Conservation (phyloP, 2,888 invertebrate species). For the Heteromyza rotundicornis region DNA sequence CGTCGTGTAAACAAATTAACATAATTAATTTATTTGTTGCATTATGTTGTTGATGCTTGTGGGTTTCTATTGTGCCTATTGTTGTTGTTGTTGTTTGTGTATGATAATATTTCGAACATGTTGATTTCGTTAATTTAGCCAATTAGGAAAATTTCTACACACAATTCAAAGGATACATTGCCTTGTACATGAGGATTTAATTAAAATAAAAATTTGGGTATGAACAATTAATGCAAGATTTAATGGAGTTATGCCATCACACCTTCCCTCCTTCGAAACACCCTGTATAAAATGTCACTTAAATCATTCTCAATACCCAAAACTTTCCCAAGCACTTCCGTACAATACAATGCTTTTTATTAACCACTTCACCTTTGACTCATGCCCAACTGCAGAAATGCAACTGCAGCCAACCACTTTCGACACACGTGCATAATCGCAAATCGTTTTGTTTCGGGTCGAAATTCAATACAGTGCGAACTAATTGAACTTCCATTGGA, state of each 20-base stretch:
- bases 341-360: too few relatives aligned
- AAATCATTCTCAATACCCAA: too few relatives aligned
- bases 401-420: too few relatives aligned
- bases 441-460: not conserved
- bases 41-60: not conserved
- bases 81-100: not conserved
- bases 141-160: not conserved
- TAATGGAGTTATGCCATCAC: too few relatives aligned
- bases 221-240: too few relatives aligned
- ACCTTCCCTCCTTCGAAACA: too few relatives aligned
- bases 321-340: too few relatives aligned
- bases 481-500: not conserved
- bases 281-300: too few relatives aligned
- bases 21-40: slow-evolving; percentile 50
- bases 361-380: not conserved
- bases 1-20: slow-evolving; percentile 51
- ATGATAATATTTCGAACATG: not conserved
- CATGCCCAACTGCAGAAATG: not conserved
- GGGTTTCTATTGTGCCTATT: not conserved
- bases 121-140: not conserved
- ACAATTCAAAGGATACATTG: too few relatives aligned
- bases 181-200: too few relatives aligned
- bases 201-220: too few relatives aligned
- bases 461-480: not conserved
- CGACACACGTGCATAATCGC: not conserved